These are phyloP conservation scores for Oikopleura vanhoeffeni DNA, from an alignment of 23 tunicate species.

Conservation along the genomic window DNA sequence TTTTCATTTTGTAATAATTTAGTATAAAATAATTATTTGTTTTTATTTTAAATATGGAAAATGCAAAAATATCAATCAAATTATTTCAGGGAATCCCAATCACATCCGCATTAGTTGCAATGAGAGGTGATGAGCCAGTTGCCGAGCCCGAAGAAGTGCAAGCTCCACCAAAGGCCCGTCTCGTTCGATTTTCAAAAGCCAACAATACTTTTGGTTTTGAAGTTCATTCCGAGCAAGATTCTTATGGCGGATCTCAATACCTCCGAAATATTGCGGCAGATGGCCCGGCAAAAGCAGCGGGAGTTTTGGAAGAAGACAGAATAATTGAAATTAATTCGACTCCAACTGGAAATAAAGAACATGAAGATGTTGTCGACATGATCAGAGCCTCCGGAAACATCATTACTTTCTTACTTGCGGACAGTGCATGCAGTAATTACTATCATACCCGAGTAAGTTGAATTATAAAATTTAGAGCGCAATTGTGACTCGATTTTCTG, in stretches of 20 bases:
- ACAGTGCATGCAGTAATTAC: neutral
- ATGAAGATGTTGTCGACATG: neutral
- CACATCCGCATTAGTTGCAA: neutral
- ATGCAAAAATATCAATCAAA: too few species aligned
- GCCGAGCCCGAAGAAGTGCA: neutral
- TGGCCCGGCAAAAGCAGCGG: neutral
- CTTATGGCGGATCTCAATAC: neutral
- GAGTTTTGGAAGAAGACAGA: neutral
- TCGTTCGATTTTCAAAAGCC: neutral
- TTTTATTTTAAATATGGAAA: too few species aligned
- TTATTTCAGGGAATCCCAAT: neutral
- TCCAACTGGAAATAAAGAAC: neutral
- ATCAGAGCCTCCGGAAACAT: neutral
- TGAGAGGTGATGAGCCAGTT: neutral
- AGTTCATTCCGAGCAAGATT: neutral
- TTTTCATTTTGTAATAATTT: too few species aligned
- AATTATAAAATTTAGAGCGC: too few species aligned
- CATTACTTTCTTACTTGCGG: neutral
- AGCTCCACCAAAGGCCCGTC: neutral
- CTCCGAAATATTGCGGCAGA: neutral
- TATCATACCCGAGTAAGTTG: neutral
- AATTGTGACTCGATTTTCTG: too few species aligned
- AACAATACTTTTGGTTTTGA: neutral
- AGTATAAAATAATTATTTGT: too few species aligned
- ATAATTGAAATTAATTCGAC: neutral